Evolutionary conservation across 2,797 vertebrate species (phyloP), one percentile per base, ranked within the genome.

Genomic region (Lacerta viridis): DNA sequence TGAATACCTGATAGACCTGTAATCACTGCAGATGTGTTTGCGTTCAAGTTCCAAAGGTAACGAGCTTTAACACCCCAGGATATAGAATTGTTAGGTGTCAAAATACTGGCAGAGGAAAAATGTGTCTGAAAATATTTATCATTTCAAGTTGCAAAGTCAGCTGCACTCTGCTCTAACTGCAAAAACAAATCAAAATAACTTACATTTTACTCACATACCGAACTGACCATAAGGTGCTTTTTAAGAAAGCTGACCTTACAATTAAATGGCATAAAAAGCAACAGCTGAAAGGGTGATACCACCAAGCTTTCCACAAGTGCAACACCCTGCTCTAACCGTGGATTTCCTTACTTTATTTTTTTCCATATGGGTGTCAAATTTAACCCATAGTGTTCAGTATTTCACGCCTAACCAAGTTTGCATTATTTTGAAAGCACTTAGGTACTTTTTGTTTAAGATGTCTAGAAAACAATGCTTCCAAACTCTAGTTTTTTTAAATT

Each of bases 81-180:
- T 33, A 71, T 50, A 89, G 88, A 92, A 90, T 86, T 87, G 82
- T 69, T 86, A 79, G 72, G 78, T 82, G 64, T 77, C 72, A 92
- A 85, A 92, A 74, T 46, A 85, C 69, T 90, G 80, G 29, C 81
- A 50, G 3, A 88, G 69, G 78, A 88, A 92, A 95, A 87, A 86
- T 68, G 94, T 85, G 69, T 90, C 85, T 88, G 72, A 91, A 93
- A 91, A 78, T 41, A 82, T 23, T 90, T 92, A 86, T 85, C 88
- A 36, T 91, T 87, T 87, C 27, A 87, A 92, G 83, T 87, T 61
- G 9, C 9, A 84, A 93, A n/a, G 33, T 90, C 91, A 92, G 93
- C 85, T 84, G 92, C 15, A 25, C 6, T 59, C 86, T 68, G 0
- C 0, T 76, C 87, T 68, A 87, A 91, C 82, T 91, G 93, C 90